Base-by-base conservation (phyloP, 2,797 vertebrate genomes). In the Cirrhinus mrigala region DNA sequence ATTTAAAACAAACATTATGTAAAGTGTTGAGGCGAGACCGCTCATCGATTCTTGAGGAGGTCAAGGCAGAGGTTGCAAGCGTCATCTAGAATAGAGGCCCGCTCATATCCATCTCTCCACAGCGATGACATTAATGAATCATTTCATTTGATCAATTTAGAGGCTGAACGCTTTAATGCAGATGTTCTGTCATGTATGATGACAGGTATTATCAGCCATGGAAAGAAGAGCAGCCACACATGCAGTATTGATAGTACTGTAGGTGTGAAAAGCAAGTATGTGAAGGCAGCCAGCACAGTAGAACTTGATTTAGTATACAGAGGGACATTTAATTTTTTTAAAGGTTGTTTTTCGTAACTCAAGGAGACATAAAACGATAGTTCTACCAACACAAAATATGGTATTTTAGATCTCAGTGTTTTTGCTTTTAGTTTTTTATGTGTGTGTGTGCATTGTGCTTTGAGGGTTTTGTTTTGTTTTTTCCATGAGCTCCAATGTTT, bases 1-100 rank as follows among this genome's bases (percentile, higher is more conserved):
- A 86, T 83, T 90, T 87, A 90, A 93, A 94, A 91, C 82, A 93
- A 94, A 91, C 82, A 92, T 94, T 93, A 94, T 89, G 85, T 91
- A 92, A 93, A 93, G 91, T 91, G 89, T 90, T 83, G 88, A 83
- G 92, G 92, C 73, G 46, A 75, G 85, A 88, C 60, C 29, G 87
- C 85, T 91, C 91, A 88, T 85, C 86, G 86, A 89, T 90, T 92
- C 90, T 91, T 79, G 85, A 85, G 56, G 80, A 87, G 93, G 91
- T 93, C 93, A 91, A 83, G 88, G 87, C 88, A 24, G 89, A 81
- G 91, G 88, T 87, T 87, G 81, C 76, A 87, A 88, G 87, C 83
- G 88, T 90, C 82, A 86, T 91, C 89, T 88, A 89, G 84, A 82
- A 69, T 48, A 44, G 20, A 24, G 24, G 3, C 33, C 62, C 50